Percentiles rank a stretch among this genome's conserved stretches.
These are phyloP conservation scores for Leptodactylus fallax DNA, from an alignment of 2,797 vertebrate genomes.

Conservation along the genomic window DNA sequence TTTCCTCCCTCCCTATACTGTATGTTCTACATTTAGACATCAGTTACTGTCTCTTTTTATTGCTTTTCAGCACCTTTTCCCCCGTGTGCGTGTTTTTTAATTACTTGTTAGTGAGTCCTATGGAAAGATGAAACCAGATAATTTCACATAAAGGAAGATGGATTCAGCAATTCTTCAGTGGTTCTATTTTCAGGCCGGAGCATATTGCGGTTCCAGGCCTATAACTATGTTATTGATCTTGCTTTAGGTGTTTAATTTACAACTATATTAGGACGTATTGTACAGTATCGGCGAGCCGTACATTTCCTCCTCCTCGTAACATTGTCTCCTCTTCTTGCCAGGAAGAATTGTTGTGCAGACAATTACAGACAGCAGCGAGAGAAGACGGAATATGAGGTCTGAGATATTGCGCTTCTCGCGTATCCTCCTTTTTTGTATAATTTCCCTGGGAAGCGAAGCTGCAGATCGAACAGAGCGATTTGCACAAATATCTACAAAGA, in stretches of 20 bases:
- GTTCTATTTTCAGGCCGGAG: constrained; percentile 29
- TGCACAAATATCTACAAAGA: background rate
- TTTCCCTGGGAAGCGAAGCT: background rate
- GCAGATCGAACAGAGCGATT: too few species aligned
- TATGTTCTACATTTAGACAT: background rate
- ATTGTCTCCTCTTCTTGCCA: background rate
- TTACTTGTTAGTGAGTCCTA: background rate
- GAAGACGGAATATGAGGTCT: background rate
- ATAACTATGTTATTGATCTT: constrained; percentile 40
- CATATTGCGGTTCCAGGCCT: constrained; percentile 32
- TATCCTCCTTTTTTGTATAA: background rate
- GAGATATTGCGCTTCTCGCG: constrained; percentile 1
- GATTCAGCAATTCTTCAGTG: background rate
- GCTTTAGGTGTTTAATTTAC: constrained; percentile 51
- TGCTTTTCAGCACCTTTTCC: background rate
- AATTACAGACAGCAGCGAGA: background rate
- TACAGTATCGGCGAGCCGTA: background rate
- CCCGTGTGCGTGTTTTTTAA: background rate
- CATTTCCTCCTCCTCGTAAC: too few species aligned
- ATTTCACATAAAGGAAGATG: background rate
- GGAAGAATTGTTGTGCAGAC: background rate
- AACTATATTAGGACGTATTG: constrained; percentile 35
- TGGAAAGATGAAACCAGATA: background rate
- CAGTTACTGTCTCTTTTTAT: background rate
- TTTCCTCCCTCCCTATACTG: too few species aligned